phyloP scores from a whole-genome alignment of 2,797 vertebrate species.

The Arnoldichthys spilopterus region DNA sequence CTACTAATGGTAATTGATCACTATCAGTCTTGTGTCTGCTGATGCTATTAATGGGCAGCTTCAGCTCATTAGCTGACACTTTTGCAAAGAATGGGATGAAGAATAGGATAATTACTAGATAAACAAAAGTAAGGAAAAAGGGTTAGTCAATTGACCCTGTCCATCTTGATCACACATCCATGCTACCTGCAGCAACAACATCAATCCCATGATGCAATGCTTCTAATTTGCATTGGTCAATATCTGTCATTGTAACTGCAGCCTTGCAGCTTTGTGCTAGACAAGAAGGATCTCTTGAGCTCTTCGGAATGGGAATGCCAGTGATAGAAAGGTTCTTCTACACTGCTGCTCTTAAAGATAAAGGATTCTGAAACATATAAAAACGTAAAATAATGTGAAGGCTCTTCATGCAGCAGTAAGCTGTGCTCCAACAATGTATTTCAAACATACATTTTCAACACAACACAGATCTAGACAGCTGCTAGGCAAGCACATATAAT shows the following conservation, averaged over 20 bases:
- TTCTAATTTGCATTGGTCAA: conserved; percentile 35
- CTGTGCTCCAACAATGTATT: too few species aligned
- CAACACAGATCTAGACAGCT: too few species aligned
- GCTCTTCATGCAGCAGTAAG: background rate
- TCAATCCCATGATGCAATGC: conserved; percentile 39
- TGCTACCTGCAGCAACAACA: conserved; percentile 5
- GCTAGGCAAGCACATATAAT: too few species aligned
- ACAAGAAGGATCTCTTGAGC: background rate
- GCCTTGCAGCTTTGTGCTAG: background rate
- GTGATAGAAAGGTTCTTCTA: too few species aligned
- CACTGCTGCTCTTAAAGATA: too few species aligned
- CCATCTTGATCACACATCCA: conserved; percentile 42
- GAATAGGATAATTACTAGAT: conserved; percentile 63
- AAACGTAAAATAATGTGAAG: background rate
- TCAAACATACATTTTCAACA: too few species aligned
- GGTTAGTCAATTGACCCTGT: conserved; percentile 52
- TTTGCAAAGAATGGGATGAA: conserved; percentile 52
- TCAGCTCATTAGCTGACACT: conserved; percentile 62
- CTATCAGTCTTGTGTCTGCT: conserved; percentile 42
- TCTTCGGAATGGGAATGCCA: too few species aligned
- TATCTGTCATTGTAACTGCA: conserved; percentile 17
- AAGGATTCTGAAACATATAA: too few species aligned
- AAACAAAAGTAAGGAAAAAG: conserved; percentile 45
- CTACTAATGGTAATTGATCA: conserved; percentile 41
- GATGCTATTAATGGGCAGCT: conserved; percentile 53